Percentiles rank a stretch among this genome's conserved stretches.
Evolutionary conservation across 92 coral and sea anemone species (phyloP).

Genomic region (Umimayanthus chanpuru): DNA sequence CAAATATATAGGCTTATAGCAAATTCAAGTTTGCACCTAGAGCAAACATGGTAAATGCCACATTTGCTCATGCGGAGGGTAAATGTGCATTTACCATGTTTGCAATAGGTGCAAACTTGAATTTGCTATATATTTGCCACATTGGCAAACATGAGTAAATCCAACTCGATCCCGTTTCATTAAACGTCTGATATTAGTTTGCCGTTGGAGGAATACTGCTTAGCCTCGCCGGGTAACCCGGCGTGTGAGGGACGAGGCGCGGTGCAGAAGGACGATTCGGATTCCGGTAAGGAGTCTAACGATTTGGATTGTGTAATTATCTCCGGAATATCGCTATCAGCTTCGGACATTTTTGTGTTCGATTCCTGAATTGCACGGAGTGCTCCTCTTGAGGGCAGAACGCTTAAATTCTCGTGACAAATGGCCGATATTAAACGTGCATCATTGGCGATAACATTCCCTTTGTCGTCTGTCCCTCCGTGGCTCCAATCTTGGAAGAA

Average conservation of each 20-base stretch:
- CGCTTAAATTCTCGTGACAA: slow-evolving; percentile 65
- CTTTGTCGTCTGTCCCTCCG: background rate
- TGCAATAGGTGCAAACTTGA: too few relatives aligned
- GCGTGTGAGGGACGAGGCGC: slow-evolving; percentile 47
- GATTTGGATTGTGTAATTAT: slow-evolving; percentile 8
- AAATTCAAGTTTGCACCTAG: too few relatives aligned
- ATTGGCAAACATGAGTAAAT: too few relatives aligned
- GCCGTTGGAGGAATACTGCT: background rate
- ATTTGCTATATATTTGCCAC: too few relatives aligned
- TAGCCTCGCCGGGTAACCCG: slow-evolving; percentile 17
- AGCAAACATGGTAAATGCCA: too few relatives aligned
- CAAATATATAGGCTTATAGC: too few relatives aligned
- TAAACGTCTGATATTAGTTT: slow-evolving; percentile 30
- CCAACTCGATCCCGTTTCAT: background rate
- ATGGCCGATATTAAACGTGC: slow-evolving; percentile 76
- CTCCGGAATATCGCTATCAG: background rate
- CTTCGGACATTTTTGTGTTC: background rate
- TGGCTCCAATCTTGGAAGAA: slow-evolving; percentile 57
- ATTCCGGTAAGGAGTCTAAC: slow-evolving; percentile 27
- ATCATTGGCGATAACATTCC: slow-evolving; percentile 34
- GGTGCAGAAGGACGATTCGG: slow-evolving; percentile 39
- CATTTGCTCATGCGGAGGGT: too few relatives aligned
- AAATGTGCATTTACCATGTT: too few relatives aligned
- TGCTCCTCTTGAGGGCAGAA: slow-evolving; percentile 51
- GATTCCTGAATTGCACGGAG: slow-evolving; percentile 15